Evolutionary conservation across 2,888 invertebrate genomes (phyloP), one percentile per base, ranked within the genome.

Genomic region (Listrodromus nycthemerus): DNA sequence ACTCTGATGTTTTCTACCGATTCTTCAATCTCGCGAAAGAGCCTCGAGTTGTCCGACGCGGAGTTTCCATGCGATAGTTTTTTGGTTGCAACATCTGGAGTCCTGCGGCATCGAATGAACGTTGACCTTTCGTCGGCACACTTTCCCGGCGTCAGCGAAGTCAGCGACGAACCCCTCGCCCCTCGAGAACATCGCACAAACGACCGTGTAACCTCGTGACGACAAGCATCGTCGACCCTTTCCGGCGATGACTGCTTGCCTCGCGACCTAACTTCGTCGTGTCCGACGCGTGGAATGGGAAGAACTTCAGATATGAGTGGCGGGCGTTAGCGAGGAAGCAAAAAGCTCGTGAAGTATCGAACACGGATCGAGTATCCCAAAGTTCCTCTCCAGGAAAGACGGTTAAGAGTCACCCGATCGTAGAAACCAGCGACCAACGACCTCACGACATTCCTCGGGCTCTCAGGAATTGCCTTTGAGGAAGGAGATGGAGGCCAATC

Each of bases 111-210:
- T 41, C 65, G 30, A 55, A 70, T 33, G 67, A 77, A 77, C 73
- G 84, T 67, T 87, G 87, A 88, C 88, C 88, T 88, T 88, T 88
- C 78, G 70, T 85, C 85, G 88, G 77, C 88, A 88, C 83, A 88
- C 88, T 88, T 88, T 88, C 88, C 84, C 85, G 80, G 85, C 81
- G 84, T 58, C 70, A 66, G 74, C 84, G 78, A 79, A 81, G 82
- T 84, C 71, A 81, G 81, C 79, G 66, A 50, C 84, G 82, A 84
- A 78, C 81, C 52, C 37, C 41, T 45, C 3, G 13, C 41, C 13
- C 13, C 41, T 16, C 41, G 41, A 16, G 41, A 45, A 45, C 41
- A 45, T 45, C 71, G 65, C 33, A 24, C 52, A 67, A 73, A 77
- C 41, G 21, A 48, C 75, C 16, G 33, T 69, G 61, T 33, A 48